Evolutionary conservation across 1,140 invertebrate genomes (phyloP), one percentile per base, ranked within the genome.

Genomic region (Whitmania pigra): DNA sequence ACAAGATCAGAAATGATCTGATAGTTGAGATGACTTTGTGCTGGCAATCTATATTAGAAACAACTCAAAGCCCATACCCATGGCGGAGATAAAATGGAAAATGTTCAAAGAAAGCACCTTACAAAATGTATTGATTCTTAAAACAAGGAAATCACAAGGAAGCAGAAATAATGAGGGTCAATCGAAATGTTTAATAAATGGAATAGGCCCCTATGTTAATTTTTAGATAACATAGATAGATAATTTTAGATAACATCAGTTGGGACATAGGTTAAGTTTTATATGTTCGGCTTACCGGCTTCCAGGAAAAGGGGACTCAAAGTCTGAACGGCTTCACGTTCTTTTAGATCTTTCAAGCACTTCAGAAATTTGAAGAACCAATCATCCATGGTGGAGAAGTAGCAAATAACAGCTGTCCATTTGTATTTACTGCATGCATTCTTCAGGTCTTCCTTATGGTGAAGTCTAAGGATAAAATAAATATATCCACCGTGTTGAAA

Each of bases 321-420:
- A 0, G 57, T 2, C 6, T 63, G 2, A 13, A 63, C 11, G 15
- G 57, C 57, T 17, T 63, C 57, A 13, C 11, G 11, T 31, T 63
- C 57, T 63, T 63, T 63, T 31, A 63, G 22, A 13, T 63, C 4
- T 17, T 63, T 63, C 57, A 63, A 31, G 29, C 57, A 63, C 20
- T 63, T 63, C 22, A 63, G 22, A 13, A 63, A 63, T 63, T 13
- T 31, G 11, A 63, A 63, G 57, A 63, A 63, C 57, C 57, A 63
- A 63, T n/a, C 29, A 22, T 63, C 57, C 29, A 25, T 63, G 57
- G 43, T 49, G 43, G 43, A 49, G 5, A 49, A 49, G 43, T 49
- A 49, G 15, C 43, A 49, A 11, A 49, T 49, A 11, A 17, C 43
- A 49, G 43, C 5, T 3, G 43, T 49, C 43, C 43, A 49, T 49